These are phyloP conservation scores for Poecilia picta DNA, from an alignment of 2,797 vertebrate genomes.

Conservation along the genomic window DNA sequence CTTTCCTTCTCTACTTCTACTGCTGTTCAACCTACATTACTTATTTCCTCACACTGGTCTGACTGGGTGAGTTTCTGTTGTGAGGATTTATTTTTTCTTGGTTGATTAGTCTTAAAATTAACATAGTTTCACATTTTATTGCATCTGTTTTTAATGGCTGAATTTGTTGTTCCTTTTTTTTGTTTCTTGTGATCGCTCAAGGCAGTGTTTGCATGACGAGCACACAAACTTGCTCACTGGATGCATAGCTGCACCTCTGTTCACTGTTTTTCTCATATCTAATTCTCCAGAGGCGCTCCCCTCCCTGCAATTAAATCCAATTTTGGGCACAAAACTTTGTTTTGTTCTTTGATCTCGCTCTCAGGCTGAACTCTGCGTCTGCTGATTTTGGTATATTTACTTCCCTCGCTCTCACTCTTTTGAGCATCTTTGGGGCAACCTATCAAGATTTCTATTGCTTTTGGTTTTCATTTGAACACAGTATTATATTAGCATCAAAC, in stretches of 20 bases:
- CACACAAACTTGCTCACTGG: constrained; percentile 1
- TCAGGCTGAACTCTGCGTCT: constrained; percentile 29
- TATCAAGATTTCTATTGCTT: constrained; percentile 33
- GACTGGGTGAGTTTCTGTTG: constrained; percentile 21
- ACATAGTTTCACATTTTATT: not conserved
- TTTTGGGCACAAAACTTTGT: constrained; percentile 50
- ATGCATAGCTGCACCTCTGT: constrained; percentile 22
- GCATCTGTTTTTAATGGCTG: constrained; percentile 9
- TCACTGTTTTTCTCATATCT: constrained; percentile 34
- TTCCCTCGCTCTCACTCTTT: not conserved
- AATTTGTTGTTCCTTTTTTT: not conserved
- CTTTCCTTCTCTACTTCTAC: constrained; percentile 1
- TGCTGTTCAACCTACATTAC: not conserved
- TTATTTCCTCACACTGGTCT: constrained; percentile 9
- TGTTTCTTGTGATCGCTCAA: constrained; percentile 20
- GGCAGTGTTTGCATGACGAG: constrained; percentile 27
- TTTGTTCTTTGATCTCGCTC: constrained; percentile 49
- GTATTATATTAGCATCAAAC: constrained; percentile 35
- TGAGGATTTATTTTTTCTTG: constrained; percentile 30
- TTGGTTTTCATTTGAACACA: constrained; percentile 37
- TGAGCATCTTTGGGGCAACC: constrained; percentile 2
- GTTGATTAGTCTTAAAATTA: constrained; percentile 37
- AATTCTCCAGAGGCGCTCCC: constrained; percentile 49
- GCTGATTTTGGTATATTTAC: constrained; percentile 9
- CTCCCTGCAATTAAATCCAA: constrained; percentile 57